Conservation (phyloP, 2,113 vertebrate genomes). For the Turnix velox region DNA sequence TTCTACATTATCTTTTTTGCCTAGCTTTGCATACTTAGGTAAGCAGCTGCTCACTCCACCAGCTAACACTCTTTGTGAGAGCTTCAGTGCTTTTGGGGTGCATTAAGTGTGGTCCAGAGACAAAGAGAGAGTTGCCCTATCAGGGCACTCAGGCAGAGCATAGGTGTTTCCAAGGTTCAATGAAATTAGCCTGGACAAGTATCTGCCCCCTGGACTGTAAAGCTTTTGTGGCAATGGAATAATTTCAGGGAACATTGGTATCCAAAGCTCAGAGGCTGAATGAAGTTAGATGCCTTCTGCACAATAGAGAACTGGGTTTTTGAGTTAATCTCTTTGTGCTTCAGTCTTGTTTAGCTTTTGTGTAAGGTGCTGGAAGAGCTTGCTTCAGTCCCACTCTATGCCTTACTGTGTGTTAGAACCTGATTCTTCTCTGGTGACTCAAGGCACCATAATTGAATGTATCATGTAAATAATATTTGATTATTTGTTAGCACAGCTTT, state of each 20-base stretch:
- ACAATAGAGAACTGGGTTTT: background rate
- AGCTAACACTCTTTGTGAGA: background rate
- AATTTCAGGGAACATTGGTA: background rate
- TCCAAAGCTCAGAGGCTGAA: background rate
- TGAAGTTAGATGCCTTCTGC: fast-evolving
- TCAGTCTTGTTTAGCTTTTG: background rate
- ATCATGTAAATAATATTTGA: background rate
- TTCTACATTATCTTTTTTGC: background rate
- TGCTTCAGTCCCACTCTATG: fast-evolving
- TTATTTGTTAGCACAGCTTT: background rate
- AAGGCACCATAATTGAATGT: background rate
- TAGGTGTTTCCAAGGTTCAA: background rate
- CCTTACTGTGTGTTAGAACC: background rate
- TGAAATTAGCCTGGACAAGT: background rate
- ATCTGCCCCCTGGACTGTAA: background rate
- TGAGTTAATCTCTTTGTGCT: background rate
- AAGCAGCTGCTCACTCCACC: background rate
- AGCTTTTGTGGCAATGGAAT: background rate
- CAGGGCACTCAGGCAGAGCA: background rate
- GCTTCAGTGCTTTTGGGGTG: background rate
- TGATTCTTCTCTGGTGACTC: background rate
- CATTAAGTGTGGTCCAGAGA: background rate
- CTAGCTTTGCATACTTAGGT: background rate
- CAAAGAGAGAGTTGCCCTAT: fast-evolving
- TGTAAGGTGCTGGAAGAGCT: background rate